Base-by-base conservation (phyloP, 2,113 vertebrate genomes). In the Campylomormyrus numenius region DNA sequence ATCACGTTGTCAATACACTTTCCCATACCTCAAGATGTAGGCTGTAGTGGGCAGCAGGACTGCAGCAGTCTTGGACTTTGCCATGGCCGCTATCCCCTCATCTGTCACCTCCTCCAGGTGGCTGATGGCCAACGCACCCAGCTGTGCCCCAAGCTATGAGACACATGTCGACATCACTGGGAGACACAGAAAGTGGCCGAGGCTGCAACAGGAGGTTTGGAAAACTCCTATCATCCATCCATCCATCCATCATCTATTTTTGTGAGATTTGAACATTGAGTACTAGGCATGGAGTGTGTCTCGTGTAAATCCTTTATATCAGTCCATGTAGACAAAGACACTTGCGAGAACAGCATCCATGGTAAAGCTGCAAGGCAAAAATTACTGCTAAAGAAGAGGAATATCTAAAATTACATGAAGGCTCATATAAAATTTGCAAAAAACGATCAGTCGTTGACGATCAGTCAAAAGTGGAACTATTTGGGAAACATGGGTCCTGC, bases 61-160 rank as follows among this genome's bases (percentile, higher is more conserved):
- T 0, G 98, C 98, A 0, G 97, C 95, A 0, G 97, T 98, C 84
- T 94, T 94, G 35, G 97, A 95, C 0, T 52, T 94, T 56, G 97
- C 98, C 97, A 99, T 97, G 0, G 98, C 97, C 19, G 89, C 19
- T 0, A 99, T 99, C 17, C 98, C 98, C 90, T 97, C 95, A 66
- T 98, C 96, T 0, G 97, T 98, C 39, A 96, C 96, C 95, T 99
- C 98, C 93, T 99, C 98, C 93, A 99, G 95, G 92, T 99, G 98
- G 93, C 98, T 99, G 93, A 99, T 94, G 87, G 98, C 98, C 56
- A 91, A 94, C 4, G 98, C 98, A 88, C 96, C 97, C 0, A 99
- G 95, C 87, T 98, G 96, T 3, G 96, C 97, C 86, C 98, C 98
- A 45, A 99, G 93, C 98, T 99, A 74, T 88, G 15, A 93, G 45